phyloP scores from a whole-genome alignment of 2,113 vertebrate species.

The Columba janthina region DNA sequence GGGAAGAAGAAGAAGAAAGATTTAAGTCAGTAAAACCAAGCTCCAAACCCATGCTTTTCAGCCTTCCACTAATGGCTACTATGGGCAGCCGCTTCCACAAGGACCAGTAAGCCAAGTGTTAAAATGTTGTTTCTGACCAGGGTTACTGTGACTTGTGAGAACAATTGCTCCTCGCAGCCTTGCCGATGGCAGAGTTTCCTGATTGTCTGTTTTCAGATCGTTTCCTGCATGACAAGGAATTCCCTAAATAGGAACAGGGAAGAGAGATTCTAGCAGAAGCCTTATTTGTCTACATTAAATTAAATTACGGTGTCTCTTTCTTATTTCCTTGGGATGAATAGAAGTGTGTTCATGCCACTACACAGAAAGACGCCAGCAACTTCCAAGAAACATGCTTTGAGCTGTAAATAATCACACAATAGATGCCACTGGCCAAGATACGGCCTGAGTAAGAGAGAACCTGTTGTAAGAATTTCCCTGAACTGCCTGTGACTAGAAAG shows the following conservation, averaged over 20 bases:
- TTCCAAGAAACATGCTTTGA: background rate
- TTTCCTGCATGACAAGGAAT: background rate
- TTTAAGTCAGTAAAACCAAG: background rate
- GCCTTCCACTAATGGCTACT: background rate
- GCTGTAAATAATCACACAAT: background rate
- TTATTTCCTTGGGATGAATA: background rate
- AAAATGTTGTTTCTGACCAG: background rate
- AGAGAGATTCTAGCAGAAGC: background rate
- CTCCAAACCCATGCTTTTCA: background rate
- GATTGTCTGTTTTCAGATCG: background rate
- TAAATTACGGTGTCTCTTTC: background rate
- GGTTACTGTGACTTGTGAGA: background rate
- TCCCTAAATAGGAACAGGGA: background rate
- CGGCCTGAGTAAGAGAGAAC: background rate
- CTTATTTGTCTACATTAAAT: background rate
- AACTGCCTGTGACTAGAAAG: background rate
- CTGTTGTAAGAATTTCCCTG: background rate
- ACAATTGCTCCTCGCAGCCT: background rate
- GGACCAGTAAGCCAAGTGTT: background rate
- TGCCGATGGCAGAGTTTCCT: background rate
- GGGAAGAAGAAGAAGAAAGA: background rate
- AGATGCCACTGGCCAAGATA: background rate
- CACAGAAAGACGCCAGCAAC: background rate
- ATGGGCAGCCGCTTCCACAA: background rate
- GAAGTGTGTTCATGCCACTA: background rate